phyloP scores from a whole-genome alignment of 1,140 invertebrate genomes.

The Penaeus indicus region DNA sequence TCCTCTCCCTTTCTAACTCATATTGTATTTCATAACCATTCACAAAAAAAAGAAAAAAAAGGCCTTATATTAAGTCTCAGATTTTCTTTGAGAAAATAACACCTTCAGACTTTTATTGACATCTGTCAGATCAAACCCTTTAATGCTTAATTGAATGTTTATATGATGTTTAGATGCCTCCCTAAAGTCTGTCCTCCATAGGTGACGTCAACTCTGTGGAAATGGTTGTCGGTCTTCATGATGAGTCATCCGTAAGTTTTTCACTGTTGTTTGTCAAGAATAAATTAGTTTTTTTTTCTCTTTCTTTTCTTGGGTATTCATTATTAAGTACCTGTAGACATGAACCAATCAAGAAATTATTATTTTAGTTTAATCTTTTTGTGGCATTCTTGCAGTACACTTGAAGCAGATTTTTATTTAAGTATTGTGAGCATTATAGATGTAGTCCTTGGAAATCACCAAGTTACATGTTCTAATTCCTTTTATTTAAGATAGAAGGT shows the following conservation, averaged over 20 bases:
- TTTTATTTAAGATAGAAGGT: conserved; percentile 57
- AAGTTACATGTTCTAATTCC: no score
- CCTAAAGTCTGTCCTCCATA: conserved; percentile 64
- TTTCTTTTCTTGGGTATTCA: background rate
- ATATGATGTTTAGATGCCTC: no score
- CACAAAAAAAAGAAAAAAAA: background rate
- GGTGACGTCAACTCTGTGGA: conserved; percentile 83
- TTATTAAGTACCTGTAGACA: background rate
- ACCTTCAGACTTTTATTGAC: background rate
- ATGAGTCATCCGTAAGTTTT: conserved; percentile 29
- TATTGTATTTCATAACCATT: no score
- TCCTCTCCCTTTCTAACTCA: no score
- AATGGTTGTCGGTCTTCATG: conserved; percentile 68
- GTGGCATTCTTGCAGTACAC: no score
- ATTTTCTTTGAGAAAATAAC: background rate
- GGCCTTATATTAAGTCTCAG: background rate
- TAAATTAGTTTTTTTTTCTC: background rate
- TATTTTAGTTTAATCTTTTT: no score
- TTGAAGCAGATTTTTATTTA: conserved; percentile 72
- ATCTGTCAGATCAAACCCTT: no score
- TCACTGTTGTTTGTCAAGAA: background rate
- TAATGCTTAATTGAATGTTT: no score
- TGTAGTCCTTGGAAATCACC: no score
- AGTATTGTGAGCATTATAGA: conserved; percentile 54
- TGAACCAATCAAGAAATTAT: no score